Conservation (phyloP, 2,113 vertebrate genomes). For the Shinisaurus crocodilurus region DNA sequence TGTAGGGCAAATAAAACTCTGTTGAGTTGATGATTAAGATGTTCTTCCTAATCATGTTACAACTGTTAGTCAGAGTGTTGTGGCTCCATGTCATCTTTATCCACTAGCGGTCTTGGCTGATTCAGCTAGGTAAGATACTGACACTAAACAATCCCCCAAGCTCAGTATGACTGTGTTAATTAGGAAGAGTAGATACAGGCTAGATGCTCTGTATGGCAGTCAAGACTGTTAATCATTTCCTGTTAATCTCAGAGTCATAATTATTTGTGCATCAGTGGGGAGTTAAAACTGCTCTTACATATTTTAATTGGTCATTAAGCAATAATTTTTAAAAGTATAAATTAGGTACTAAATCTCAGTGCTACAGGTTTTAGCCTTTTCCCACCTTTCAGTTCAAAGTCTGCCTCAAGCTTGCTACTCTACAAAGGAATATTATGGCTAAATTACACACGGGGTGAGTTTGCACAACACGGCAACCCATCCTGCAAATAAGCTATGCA, state of each 20-base stretch:
- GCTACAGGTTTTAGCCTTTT: neutral
- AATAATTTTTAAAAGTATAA: neutral
- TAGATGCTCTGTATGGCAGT: neutral
- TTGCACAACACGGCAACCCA: no score
- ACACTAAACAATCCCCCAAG: neutral
- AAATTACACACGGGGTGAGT: no score
- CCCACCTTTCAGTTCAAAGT: neutral
- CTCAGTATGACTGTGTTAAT: neutral
- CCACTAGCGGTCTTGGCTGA: neutral
- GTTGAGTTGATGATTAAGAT: neutral
- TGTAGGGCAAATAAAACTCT: neutral
- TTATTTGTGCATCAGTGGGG: neutral
- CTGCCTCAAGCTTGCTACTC: neutral
- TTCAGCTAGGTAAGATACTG: neutral
- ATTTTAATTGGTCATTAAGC: neutral
- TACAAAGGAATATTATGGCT: neutral
- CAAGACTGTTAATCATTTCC: neutral
- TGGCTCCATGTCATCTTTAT: neutral
- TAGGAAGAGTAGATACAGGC: neutral
- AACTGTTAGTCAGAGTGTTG: neutral
- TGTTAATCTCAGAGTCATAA: neutral
- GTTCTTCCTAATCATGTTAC: neutral
- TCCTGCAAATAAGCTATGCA: no score
- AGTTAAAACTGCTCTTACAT: neutral
- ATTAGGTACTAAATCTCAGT: neutral